These are phyloP conservation scores for Theodoxus fluviatilis DNA, from an alignment of 2,888 invertebrate species.

Conservation along the genomic window DNA sequence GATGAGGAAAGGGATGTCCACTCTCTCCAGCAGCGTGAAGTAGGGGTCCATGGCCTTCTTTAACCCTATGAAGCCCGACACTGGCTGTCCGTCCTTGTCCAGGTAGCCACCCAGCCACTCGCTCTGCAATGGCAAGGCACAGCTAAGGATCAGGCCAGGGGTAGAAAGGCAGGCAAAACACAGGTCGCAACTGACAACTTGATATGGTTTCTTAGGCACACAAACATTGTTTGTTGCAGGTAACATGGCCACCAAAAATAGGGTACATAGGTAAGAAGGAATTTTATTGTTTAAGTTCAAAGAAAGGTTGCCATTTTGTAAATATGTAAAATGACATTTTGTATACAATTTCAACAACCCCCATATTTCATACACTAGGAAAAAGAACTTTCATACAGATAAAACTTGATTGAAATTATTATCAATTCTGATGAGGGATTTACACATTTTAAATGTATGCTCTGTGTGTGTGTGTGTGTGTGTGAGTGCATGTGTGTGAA, in stretches of 20 bases:
- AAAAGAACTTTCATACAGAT: background rate
- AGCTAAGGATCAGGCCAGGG: background rate
- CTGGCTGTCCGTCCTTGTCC: constrained; percentile 42
- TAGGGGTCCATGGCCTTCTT: constrained; percentile 44
- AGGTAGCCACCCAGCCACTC: constrained; percentile 59
- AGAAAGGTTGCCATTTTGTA: too few relatives aligned
- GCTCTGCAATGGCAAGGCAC: constrained; percentile 35
- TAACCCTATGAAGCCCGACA: constrained; percentile 57
- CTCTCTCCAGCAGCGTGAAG: constrained; percentile 56
- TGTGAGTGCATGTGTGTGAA: constrained; percentile 3
- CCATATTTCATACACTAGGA: background rate
- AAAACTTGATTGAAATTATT: background rate
- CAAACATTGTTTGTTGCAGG: too few relatives aligned
- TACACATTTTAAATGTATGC: too few relatives aligned
- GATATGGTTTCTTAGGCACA: too few relatives aligned
- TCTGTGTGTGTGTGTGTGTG: background rate
- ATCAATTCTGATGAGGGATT: too few relatives aligned
- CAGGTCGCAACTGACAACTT: too few relatives aligned
- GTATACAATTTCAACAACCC: background rate
- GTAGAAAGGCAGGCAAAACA: too few relatives aligned
- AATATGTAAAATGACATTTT: background rate
- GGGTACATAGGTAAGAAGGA: too few relatives aligned
- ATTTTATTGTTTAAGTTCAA: too few relatives aligned
- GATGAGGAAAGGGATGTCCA: constrained; percentile 62
- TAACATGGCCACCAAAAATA: too few relatives aligned